Evolutionary conservation across 1,140 invertebrate species (phyloP).

Genomic region (Idris sp.): DNA sequence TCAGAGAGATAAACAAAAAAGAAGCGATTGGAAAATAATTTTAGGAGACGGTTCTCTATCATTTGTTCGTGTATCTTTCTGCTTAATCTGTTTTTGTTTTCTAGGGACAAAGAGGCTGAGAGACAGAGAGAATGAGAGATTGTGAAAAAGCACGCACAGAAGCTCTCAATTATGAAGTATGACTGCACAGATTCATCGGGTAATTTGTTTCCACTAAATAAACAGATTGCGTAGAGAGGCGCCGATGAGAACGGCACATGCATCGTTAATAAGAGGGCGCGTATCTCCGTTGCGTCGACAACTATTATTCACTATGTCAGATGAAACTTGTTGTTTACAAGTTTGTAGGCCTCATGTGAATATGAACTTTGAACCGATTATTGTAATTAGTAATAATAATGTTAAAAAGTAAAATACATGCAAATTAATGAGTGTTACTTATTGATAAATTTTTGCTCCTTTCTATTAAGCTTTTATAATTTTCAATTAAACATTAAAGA

Average conservation of each 20-base stretch:
- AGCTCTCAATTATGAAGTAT: constrained; percentile 76
- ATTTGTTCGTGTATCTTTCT: constrained; percentile 31
- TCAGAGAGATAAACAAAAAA: constrained; percentile 20
- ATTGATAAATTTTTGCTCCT: too few species aligned
- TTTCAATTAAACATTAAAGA: too few species aligned
- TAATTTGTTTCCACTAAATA: constrained; percentile 76
- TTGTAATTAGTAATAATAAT: too few species aligned
- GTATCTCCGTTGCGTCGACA: constrained; percentile 41
- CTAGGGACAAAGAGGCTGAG: background rate
- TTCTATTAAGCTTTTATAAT: too few species aligned
- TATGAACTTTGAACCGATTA: constrained; percentile 43
- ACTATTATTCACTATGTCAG: constrained; percentile 55
- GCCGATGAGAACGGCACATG: constrained; percentile 44
- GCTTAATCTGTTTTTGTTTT: constrained; percentile 20
- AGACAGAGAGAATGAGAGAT: background rate
- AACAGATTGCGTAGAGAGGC: constrained; percentile 66
- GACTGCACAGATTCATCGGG: constrained; percentile 74
- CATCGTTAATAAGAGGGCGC: constrained; percentile 58
- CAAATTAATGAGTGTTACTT: too few species aligned
- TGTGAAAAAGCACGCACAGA: constrained; percentile 35
- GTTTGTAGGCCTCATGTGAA: constrained; percentile 3
- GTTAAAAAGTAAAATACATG: too few species aligned
- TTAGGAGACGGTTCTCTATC: constrained; percentile 7
- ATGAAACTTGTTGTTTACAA: constrained; percentile 16
- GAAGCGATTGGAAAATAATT: constrained; percentile 46